Base-by-base conservation (phyloP, 2,113 vertebrate genomes). In the Corvus moneduloides region DNA sequence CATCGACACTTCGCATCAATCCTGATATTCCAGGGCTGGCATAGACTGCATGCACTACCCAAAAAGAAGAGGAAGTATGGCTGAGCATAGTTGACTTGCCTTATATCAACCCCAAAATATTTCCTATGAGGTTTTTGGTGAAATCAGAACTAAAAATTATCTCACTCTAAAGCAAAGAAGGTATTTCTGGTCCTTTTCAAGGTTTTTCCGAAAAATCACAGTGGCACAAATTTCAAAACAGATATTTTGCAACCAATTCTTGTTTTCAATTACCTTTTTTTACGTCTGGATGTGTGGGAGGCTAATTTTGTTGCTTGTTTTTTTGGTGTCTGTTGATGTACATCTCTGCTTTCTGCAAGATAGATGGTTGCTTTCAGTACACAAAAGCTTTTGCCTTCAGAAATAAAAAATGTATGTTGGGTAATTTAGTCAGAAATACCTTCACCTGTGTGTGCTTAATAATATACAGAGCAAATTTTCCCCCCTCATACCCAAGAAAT, bases 91-190 rank as follows among this genome's bases (percentile, higher is more conserved):
- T 10, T 85, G 26, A 37, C 33, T 59, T 69, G 43, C 18, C 49
- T 88, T 58, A 71, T 77, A 51, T 80, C 72, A 94, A 86, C 9
- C 17, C 6, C 24, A 51, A 93, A 93, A 67, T 17, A 74, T 77
- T 95, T 94, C 59, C 56, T 82, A 19, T 84, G 73, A 89, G 81
- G 23, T 54, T 78, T 96, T 96, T 59, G 10, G 20, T 18, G 24
- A 92, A 94, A 88, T 69, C 48, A 74, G 44, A 78, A 71, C 27
- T 66, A 56, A 75, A 84, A 87, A 37, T 63, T 77, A 61, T 93
- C 52, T 87, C 35, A 52, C 6, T 84, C 33, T 75, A 84, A 72
- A 90, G 49, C 9, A 91, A 96, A 95, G 14, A 59, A 81, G 4
- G 6, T 35, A 37, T 79, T 92, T 83, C 32, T 37, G 1, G 4